Evolutionary conservation across 2,797 vertebrate genomes (phyloP).

Genomic region (Aeoliscus strigatus): DNA sequence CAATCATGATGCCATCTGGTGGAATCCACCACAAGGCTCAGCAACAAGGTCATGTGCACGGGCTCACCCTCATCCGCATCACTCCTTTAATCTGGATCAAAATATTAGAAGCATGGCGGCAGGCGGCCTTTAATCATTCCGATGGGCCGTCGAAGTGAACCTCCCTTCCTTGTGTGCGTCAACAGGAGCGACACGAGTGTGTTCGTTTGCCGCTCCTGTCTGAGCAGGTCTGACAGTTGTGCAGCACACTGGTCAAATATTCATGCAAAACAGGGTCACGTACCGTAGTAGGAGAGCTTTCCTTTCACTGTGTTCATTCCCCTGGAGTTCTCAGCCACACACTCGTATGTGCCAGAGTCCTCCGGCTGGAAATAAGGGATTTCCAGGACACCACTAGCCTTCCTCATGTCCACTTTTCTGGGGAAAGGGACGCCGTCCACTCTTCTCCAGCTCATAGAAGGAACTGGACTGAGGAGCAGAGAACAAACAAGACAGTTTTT

Average conservation of each 20-base stretch:
- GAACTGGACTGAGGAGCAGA: constrained; percentile 82
- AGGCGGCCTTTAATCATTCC: constrained; percentile 72
- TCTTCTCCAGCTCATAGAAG: constrained; percentile 88
- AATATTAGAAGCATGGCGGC: constrained; percentile 71
- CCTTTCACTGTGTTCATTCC: constrained; percentile 90
- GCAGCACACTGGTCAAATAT: constrained; percentile 59
- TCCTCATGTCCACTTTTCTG: constrained; percentile 87
- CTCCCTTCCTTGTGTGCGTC: constrained; percentile 13
- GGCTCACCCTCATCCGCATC: constrained; percentile 66
- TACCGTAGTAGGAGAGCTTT: constrained; percentile 94
- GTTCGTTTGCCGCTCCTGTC: constrained; percentile 43
- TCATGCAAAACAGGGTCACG: constrained; percentile 56
- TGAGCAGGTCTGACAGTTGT: constrained; percentile 63
- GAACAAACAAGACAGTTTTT: too few relatives aligned
- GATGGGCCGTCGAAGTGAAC: constrained; percentile 64
- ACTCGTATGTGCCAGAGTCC: constrained; percentile 88
- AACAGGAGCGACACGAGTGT: not conserved
- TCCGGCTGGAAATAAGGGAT: constrained; percentile 97
- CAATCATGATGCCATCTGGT: constrained; percentile 75
- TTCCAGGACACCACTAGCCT: constrained; percentile 86
- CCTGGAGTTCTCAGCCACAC: constrained; percentile 91
- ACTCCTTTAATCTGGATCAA: constrained; percentile 77
- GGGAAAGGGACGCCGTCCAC: constrained; percentile 84
- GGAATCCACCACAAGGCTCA: constrained; percentile 60
- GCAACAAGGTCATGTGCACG: constrained; percentile 69